Percentiles rank a stretch among this genome's conserved stretches.
Conservation (phyloP, 2,888 invertebrate genomes). For the Salpingus planirostris region DNA sequence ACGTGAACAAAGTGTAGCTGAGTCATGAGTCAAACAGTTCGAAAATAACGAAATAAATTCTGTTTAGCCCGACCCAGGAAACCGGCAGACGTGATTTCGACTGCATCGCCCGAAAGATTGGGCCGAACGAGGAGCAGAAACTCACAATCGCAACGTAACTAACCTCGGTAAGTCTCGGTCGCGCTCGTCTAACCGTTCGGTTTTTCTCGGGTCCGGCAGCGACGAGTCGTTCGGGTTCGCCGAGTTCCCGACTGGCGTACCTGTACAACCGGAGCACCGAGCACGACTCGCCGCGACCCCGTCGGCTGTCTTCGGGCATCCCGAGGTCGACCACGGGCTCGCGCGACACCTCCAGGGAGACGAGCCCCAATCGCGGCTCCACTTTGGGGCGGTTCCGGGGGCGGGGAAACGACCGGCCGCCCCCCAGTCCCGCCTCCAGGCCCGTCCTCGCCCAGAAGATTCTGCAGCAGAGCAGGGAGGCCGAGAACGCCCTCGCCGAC, state of each 20-base stretch:
- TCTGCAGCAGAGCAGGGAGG: conserved; percentile 78
- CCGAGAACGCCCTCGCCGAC: conserved; percentile 73
- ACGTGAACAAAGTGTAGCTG: too few relatives aligned
- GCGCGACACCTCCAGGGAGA: conserved; percentile 46
- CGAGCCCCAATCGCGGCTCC: conserved; percentile 36
- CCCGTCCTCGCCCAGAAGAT: conserved; percentile 71
- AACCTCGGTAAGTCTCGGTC: too few relatives aligned
- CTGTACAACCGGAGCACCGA: conserved; percentile 51
- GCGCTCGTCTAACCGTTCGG: background rate
- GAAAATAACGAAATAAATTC: too few relatives aligned
- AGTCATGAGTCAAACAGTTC: too few relatives aligned
- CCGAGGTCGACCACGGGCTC: conserved; percentile 61
- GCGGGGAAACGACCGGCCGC: conserved; percentile 44
- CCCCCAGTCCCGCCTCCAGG: conserved; percentile 46
- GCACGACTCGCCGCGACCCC: conserved; percentile 46
- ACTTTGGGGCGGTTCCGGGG: conserved; percentile 35
- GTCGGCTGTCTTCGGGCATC: conserved; percentile 57
- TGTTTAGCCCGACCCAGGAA: conserved; percentile 57
- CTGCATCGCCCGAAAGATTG: conserved; percentile 54
- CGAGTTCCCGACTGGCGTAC: conserved; percentile 76
- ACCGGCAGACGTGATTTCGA: conserved; percentile 44
- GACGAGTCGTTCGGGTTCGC: conserved; percentile 87
- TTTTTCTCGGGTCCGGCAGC: conserved; percentile 46
- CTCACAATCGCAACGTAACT: conserved; percentile 89
- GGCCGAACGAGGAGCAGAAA: conserved; percentile 54